Evolutionary conservation across 2,113 vertebrate genomes (phyloP).

Genomic region (Platycercus adscitus): DNA sequence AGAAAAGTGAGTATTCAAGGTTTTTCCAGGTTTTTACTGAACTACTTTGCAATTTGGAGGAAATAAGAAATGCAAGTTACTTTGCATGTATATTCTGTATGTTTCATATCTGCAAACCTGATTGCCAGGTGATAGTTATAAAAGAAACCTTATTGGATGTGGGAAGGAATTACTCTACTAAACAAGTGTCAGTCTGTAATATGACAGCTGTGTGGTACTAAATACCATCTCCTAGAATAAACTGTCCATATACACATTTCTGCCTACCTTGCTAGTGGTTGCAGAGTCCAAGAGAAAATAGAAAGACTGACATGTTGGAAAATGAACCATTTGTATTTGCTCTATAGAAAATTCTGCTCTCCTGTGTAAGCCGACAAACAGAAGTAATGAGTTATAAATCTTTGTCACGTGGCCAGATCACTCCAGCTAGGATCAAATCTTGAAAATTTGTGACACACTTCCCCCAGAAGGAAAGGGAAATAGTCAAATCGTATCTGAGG

Average conservation of each 20-base stretch:
- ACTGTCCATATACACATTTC: not conserved
- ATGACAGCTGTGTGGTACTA: not conserved
- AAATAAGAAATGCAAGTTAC: not conserved
- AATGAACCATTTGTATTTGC: not conserved
- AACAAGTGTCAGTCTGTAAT: not conserved
- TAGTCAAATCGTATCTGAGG: not conserved
- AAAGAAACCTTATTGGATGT: not conserved
- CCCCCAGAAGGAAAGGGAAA: not conserved
- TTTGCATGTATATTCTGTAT: not conserved
- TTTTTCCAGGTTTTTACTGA: not conserved
- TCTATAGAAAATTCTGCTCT: not conserved
- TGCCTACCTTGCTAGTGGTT: not conserved
- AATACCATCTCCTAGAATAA: not conserved
- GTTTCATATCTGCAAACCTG: not conserved
- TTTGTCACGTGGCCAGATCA: not conserved
- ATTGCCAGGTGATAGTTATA: not conserved
- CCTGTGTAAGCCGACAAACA: not conserved
- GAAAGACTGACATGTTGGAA: not conserved
- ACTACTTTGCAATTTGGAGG: not conserved
- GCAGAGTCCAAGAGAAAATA: not conserved
- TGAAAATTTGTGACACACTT: not conserved
- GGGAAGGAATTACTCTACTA: not conserved
- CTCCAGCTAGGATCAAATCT: not conserved
- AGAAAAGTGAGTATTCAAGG: not conserved
- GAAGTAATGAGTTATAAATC: not conserved